Conservation (phyloP, 2,797 vertebrate species). For the Chlorospingus semifuscus region DNA sequence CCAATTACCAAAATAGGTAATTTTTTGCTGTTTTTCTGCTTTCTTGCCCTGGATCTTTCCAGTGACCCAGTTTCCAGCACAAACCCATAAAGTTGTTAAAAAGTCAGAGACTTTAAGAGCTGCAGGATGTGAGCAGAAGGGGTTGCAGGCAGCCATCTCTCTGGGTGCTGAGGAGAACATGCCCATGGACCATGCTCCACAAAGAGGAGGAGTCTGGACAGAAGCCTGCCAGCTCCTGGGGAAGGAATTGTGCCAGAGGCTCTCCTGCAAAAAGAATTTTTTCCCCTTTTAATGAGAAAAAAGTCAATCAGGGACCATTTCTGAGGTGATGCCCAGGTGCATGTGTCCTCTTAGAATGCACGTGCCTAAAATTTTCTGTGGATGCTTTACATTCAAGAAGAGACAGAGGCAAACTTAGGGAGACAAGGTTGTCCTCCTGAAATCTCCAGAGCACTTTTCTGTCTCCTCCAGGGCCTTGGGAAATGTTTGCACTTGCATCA, state of each 20-base stretch:
- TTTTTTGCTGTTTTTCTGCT: not conserved
- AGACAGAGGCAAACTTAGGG: not conserved
- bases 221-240: not conserved
- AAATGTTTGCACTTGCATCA: not conserved
- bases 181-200: accelerated
- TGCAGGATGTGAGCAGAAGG: not conserved
- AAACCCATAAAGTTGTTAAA: not conserved
- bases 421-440: not conserved
- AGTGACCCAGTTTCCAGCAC: not conserved
- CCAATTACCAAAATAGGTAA: not conserved
- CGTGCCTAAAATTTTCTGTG: not conserved
- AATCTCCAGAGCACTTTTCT: not conserved
- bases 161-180: not conserved
- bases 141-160: not conserved
- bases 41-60: not conserved
- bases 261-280: not conserved
- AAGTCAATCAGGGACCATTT: not conserved
- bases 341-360: not conserved
- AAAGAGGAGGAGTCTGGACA: not conserved
- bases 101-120: not conserved
- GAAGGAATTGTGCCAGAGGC: not conserved
- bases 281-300: not conserved
- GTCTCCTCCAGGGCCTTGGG: not conserved
- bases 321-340: not conserved
- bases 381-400: not conserved